Conservation (phyloP, 2,113 vertebrate genomes). For the Heterocephalus glaber region DNA sequence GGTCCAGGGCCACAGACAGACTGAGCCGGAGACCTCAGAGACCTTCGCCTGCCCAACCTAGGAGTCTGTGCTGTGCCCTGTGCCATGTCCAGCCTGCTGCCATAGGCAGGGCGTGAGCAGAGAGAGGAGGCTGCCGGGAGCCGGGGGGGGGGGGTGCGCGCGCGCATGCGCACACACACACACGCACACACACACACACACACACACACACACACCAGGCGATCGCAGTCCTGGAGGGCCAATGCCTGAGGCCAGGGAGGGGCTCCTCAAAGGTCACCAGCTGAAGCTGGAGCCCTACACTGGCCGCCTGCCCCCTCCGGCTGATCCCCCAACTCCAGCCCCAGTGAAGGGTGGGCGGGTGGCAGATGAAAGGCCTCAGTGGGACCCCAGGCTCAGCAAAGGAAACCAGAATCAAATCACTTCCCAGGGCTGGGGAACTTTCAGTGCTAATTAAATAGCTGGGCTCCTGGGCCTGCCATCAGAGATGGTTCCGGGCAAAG, state of each 20-base stretch:
- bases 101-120: not conserved
- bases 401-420: constrained; percentile 82
- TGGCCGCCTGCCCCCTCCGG: too few species aligned
- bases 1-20: not conserved
- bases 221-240: not conserved
- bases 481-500: constrained; percentile 42
- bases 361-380: constrained; percentile 13
- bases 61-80: fast-evolving
- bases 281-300: not conserved
- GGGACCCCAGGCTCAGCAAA: not conserved
- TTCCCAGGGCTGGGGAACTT: constrained; percentile 81
- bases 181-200: fast-evolving
- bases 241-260: not conserved
- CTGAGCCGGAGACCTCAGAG: not conserved
- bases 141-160: too few species aligned
- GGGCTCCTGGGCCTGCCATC: constrained; percentile 78
- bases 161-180: fast-evolving
- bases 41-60: too few species aligned
- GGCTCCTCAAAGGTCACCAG: not conserved
- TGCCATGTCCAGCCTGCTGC: not conserved
- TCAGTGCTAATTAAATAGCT: constrained; percentile 85
- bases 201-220: not conserved
- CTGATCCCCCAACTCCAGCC: not conserved
- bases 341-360: not conserved
- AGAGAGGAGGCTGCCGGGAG: fast-evolving